Evolutionary conservation across 2,113 vertebrate genomes (phyloP), one percentile per base, ranked within the genome.

Genomic region (Neolamprologus kungweensis): DNA sequence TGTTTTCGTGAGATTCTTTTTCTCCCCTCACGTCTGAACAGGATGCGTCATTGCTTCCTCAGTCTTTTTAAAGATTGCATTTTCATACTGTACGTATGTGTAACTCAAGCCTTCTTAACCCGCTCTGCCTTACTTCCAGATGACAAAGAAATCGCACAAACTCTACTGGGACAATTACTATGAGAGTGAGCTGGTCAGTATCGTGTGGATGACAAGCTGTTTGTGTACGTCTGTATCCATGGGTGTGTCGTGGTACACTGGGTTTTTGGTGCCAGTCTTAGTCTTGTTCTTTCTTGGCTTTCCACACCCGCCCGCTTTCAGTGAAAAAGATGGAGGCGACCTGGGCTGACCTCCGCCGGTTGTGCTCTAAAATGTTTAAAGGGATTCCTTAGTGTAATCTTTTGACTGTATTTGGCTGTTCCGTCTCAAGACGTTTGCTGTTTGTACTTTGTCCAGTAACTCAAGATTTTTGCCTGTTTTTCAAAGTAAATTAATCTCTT

Each of bases 131-230:
- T 97, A 93, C 95, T 98, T 99, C 96, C 97, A 99, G 98, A 98
- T 98, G 97, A 97, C 97, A 97, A 98, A 97, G 97, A 98, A 96
- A 97, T 95, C 96, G 55, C 97, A 97, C 95, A 98, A 97, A 97
- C 97, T 97, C 95, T 97, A 97, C 96, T 99, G 98, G 98, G 98
- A 98, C 96, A 98, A 96, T 97, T 97, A 96, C 97, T 97, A 96
- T 98, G 98, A 99, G 90, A 97, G 97, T 93, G 98, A 99, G 94
- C 98, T 97, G 97, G 98, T 99, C 97, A 98, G 98, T 99, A 98
- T 97, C 63, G 21, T 14, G 85, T 91, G 81, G 81, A 75, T 83
- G 89, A 87, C 68, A 10, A 81, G 45, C 26, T 85, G 89, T 91
- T 23, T 93, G 89, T 94, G 93, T 92, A 6, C 17, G 80, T 90